Evolutionary conservation across 2,113 vertebrate species (phyloP).

Genomic region (Columba janthina): DNA sequence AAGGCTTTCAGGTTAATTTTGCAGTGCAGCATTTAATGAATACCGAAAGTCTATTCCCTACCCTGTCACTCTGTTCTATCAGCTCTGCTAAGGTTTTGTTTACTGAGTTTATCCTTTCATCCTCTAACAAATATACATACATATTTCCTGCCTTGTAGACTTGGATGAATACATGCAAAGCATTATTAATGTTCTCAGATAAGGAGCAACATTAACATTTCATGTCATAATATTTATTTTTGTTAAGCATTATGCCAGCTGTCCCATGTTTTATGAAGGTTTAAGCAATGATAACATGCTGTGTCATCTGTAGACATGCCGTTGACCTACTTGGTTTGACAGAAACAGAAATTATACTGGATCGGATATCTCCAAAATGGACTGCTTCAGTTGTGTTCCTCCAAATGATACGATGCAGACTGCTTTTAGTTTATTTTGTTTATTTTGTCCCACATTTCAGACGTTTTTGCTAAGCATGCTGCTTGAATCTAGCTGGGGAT

Average conservation of each 20-base stretch:
- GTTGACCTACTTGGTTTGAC: background rate
- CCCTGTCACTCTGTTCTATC: background rate
- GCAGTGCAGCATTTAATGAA: background rate
- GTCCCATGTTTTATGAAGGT: background rate
- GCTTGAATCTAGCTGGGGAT: background rate
- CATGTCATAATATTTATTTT: constrained; percentile 1
- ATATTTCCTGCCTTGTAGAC: background rate
- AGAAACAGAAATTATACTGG: background rate
- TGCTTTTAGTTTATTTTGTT: background rate
- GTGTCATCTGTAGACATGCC: background rate
- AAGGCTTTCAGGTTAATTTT: background rate
- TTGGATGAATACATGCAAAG: background rate
- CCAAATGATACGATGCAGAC: background rate
- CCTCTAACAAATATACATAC: background rate
- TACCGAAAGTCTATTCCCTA: background rate
- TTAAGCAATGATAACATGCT: background rate
- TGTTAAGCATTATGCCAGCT: background rate
- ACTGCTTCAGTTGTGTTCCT: background rate
- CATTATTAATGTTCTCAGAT: background rate
- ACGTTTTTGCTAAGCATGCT: background rate
- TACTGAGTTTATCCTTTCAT: background rate
- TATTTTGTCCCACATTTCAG: background rate
- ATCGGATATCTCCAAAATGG: background rate
- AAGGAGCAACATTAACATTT: background rate
- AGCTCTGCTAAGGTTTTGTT: background rate